A percentile compares a stretch with the other conserved stretches of the same genome.
These are phyloP conservation scores for Pyralis farinalis DNA, from an alignment of 2,888 invertebrate species.

Conservation along the genomic window DNA sequence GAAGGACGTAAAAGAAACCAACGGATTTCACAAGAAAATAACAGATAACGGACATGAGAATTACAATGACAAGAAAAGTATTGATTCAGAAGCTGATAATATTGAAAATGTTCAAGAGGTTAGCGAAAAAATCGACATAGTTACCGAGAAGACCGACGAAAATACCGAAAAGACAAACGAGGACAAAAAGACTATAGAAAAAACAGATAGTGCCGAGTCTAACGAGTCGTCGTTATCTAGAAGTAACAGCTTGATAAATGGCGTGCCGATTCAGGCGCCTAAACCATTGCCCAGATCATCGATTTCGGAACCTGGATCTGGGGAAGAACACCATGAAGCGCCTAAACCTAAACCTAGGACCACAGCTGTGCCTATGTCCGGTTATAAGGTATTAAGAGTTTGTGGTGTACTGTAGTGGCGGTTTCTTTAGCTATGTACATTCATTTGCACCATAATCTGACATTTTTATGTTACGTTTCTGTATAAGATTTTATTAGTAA, in stretches of 20 bases:
- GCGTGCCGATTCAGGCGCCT: constrained; percentile 79
- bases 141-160: constrained; percentile 27
- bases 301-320: constrained; percentile 83
- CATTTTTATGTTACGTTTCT: too few relatives aligned
- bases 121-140: constrained; percentile 23
- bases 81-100: constrained; percentile 30
- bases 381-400: constrained; percentile 86
- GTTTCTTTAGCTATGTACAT: constrained; percentile 13
- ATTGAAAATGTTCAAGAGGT: constrained; percentile 31
- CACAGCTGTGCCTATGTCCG: constrained; percentile 82
- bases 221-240: constrained; percentile 52
- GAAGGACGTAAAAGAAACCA: constrained; percentile 53
- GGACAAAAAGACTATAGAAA: constrained; percentile 32
- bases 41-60: constrained; percentile 54
- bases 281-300: constrained; percentile 91
- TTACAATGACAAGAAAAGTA: constrained; percentile 29
- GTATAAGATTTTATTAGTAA: too few relatives aligned
- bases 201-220: constrained; percentile 57
- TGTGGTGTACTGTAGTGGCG: constrained; percentile 3
- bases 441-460: too few relatives aligned
- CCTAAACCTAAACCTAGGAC: constrained; percentile 87
- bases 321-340: constrained; percentile 68
- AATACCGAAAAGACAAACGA: constrained; percentile 27
- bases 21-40: constrained; percentile 61
- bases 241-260: constrained; percentile 66